Percentiles rank a stretch among this genome's conserved stretches.
These are phyloP conservation scores for Acanthochromis polyacanthus DNA, from an alignment of 2,113 vertebrate species.

Conservation along the genomic window DNA sequence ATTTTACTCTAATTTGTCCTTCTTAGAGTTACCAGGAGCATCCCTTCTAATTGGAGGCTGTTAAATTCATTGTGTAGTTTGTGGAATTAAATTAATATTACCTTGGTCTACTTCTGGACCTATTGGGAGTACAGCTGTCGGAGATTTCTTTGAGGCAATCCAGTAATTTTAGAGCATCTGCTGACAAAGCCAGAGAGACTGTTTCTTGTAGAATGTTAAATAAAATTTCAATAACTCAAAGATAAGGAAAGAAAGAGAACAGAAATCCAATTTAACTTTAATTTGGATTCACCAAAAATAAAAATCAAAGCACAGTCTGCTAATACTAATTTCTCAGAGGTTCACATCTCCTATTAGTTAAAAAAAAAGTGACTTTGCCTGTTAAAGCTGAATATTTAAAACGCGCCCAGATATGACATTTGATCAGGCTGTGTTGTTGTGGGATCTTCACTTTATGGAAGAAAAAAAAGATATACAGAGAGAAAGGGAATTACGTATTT, in stretches of 20 bases:
- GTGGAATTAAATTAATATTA: slow-evolving; percentile 23
- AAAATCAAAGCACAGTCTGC: slow-evolving; percentile 35
- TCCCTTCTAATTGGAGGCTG: neutral
- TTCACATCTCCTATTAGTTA: neutral
- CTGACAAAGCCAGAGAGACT: slow-evolving; percentile 18
- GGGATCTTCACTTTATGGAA: neutral
- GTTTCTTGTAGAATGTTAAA: slow-evolving; percentile 7
- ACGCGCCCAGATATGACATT: neutral
- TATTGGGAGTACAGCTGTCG: slow-evolving; percentile 25
- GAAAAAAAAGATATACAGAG: neutral
- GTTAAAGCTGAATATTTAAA: too few relatives aligned
- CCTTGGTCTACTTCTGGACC: slow-evolving; percentile 5
- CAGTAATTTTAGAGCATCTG: slow-evolving; percentile 29
- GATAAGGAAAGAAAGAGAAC: slow-evolving; percentile 7
- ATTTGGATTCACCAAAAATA: slow-evolving; percentile 24
- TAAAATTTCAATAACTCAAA: slow-evolving; percentile 22
- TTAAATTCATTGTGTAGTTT: slow-evolving; percentile 10
- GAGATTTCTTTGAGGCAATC: neutral
- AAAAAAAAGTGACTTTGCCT: neutral
- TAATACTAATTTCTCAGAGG: slow-evolving; percentile 34
- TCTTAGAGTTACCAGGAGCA: neutral
- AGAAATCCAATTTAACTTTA: slow-evolving; percentile 49
- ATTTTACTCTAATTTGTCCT: neutral
- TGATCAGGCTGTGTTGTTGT: neutral
- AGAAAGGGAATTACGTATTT: neutral